Conservation (phyloP, 2,888 invertebrate genomes). For the Tupiocoris notatus region DNA sequence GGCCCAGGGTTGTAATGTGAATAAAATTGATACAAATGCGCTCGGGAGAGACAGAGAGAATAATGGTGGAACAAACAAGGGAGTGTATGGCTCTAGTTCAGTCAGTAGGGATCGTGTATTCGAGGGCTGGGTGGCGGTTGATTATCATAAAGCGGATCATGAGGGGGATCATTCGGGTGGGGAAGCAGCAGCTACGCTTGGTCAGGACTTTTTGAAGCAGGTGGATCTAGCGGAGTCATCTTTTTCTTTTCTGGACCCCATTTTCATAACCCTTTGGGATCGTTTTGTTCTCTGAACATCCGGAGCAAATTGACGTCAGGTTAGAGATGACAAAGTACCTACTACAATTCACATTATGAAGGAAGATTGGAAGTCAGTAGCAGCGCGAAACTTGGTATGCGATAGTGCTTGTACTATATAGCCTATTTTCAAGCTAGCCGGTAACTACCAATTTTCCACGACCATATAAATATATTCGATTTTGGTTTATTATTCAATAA, state of each 20-base stretch:
- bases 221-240: not conserved
- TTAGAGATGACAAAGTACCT: not conserved
- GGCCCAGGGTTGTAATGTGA: conserved; percentile 43
- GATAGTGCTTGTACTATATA: too few relatives aligned
- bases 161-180: not conserved
- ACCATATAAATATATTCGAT: too few relatives aligned
- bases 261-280: not conserved
- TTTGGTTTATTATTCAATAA: too few relatives aligned
- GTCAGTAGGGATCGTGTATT: not conserved
- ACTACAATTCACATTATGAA: too few relatives aligned
- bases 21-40: conserved; percentile 47
- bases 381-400: too few relatives aligned
- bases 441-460: too few relatives aligned
- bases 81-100: not conserved
- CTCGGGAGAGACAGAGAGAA: conserved; percentile 28
- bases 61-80: conserved; percentile 41
- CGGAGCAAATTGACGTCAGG: not conserved
- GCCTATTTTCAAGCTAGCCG: too few relatives aligned
- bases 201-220: not conserved
- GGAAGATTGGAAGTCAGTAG: too few relatives aligned
- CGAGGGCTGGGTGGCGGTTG: conserved; percentile 19
- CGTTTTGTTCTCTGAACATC: not conserved
- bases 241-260: not conserved
- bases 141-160: conserved; percentile 37
- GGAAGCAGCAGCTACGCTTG: too few relatives aligned